Percentiles rank a stretch among this genome's conserved stretches.
Conservation (phyloP, 2,797 vertebrate genomes). For the Cynopterus sphinx region DNA sequence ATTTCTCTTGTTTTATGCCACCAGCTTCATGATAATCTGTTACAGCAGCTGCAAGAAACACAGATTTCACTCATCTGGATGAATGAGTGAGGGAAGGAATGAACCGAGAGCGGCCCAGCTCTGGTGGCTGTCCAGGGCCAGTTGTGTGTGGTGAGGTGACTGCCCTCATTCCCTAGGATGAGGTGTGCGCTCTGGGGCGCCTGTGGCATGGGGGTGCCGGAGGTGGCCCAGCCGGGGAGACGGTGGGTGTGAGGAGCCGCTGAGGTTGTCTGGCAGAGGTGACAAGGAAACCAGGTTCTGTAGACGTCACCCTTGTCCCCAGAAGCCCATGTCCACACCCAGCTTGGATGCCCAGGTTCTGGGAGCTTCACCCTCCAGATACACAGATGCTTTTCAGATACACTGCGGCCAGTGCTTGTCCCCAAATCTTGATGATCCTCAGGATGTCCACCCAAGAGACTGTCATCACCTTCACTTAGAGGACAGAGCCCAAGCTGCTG, state of each 20-base stretch:
- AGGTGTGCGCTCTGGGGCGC: neutral
- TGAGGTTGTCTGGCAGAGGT: neutral
- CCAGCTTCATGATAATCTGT: neutral
- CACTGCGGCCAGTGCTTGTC: neutral
- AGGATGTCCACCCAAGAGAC: neutral
- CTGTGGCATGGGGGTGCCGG: too few relatives aligned
- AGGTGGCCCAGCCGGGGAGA: rapidly evolving
- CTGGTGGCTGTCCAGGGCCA: rapidly evolving
- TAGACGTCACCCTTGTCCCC: neutral
- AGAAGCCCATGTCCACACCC: neutral
- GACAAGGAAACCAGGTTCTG: neutral
- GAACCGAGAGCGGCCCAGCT: neutral
- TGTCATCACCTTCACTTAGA: neutral
- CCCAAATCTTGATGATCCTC: neutral
- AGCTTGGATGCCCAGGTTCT: neutral
- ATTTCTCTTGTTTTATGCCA: neutral
- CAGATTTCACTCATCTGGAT: neutral
- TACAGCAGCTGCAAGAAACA: neutral
- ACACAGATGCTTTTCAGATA: neutral
- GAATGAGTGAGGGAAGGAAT: neutral
- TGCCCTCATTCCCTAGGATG: neutral
- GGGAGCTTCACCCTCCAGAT: neutral
- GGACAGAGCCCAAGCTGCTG: neutral
- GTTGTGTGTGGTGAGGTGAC: rapidly evolving
- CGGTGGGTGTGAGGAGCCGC: neutral